Evolutionary conservation across 2,797 vertebrate species (phyloP), one percentile per base, ranked within the genome.

Genomic region (Enteromius fasciolatus): DNA sequence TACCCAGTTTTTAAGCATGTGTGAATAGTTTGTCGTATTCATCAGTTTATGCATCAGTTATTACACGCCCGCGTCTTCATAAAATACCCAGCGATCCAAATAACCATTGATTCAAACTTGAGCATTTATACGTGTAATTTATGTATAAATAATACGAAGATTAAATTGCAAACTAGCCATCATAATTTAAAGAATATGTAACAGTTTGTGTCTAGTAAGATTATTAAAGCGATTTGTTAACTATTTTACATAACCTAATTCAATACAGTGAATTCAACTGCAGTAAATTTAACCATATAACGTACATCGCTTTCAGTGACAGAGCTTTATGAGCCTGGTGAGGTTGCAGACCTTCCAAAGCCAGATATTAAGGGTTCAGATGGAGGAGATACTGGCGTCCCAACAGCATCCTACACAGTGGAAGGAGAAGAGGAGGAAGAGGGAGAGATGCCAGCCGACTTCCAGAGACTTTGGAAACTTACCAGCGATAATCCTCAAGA

Each of bases 391-490:
- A 10, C 54, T n/a, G 77, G 44, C 2, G 83, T 84, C 5, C 66
- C 87, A 0, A 25, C 83, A 8, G 83, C 88, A 17, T 86, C 88
- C 77, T 87, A 91, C 18, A 78, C 86, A 7, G 86, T 87, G 18
- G 85, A 77, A 18, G 77, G 83, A 3, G 77, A 88, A 31, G 93
- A 92, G 2, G 89, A 91, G 0, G 94, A 94, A n/a, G 94, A 93
- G 5, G 90, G 86, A 25, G 89, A 92, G 14, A 79, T 93, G 10
- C 94, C 96, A 0, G 87, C 90, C 1, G 95, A 95, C 61, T 96
- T 96, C 80, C 94, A 95, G 73, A 93, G 90, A 41, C 89, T 94
- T 73, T 96, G 95, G 95, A 94, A 93, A 54, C 89, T 89, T 0
- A 92, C 94, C 17, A 86, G 89, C 0, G 92, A 94, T 77, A 95